Evolutionary conservation across 2,113 vertebrate species (phyloP), one percentile per base, ranked within the genome.

Genomic region (Verasper variegatus): DNA sequence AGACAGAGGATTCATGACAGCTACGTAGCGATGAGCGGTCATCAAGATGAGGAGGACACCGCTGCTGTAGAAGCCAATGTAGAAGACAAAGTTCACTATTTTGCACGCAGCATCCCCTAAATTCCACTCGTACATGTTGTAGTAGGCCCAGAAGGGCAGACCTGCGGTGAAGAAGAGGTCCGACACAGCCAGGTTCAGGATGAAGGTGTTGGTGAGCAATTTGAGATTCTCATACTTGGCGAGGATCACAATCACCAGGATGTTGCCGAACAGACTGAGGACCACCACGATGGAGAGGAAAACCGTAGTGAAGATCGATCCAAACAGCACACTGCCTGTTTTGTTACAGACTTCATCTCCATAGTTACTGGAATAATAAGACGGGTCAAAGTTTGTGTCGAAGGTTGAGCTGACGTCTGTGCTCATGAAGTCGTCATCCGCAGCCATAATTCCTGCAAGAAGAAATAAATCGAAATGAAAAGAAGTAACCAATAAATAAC

Each of bases 131-230:
- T 85, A 52, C 56, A 91, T 56, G 58, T 95, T 82, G 9, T 90
- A 93, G 49, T 87, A 76, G 31, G 91, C 84, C 96, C 95, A 97
- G 81, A 98, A 95, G 0, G 97, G 97, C 66, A 99, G 65, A 42
- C 95, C 91, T 23, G 89, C 78, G 5, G 96, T 96, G 92, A 99
- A 98, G 13, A 95, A 57, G 73, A 99, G 91, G 71, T 99, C 97
- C 0, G 97, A 97, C 66, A 96, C 27, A 57, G 95, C 96, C 85
- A 99, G 92, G 81, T 99, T 98, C 76, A 98, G 80, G 85, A 98
- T 96, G 76, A 96, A 96, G 17, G 94, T 4, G 1, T 98, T 98
- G 58, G 95, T 97, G 83, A 97, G 87, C 27, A 95, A 96, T 64
- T 84, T 94, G 2, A 97, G 86, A 71, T 93, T 97, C 90, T 99